Base-by-base conservation (phyloP, 2,113 vertebrate genomes). In the Rhea americana region DNA sequence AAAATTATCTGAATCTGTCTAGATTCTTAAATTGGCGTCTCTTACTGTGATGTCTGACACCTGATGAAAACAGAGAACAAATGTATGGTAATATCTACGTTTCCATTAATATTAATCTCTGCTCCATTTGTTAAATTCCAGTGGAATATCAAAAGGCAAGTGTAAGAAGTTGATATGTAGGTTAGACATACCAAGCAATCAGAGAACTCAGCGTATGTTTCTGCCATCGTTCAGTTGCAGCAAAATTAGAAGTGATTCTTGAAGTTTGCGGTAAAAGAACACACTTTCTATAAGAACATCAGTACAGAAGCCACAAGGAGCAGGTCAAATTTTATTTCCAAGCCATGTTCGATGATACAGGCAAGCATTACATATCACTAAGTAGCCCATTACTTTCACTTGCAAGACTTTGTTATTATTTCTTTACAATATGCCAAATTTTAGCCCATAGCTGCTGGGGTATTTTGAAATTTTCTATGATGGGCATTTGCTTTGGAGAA, bases 1-100 rank as follows among this genome's bases (percentile, higher is more conserved):
- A 45, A 92, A 95, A 94, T 94, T 80, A 93, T 77, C 91, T 82
- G 85, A 96, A 95, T 94, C 89, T 94, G 92, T 89, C 84, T 91
- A 94, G 78, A 92, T 95, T 89, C 78, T 87, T 87, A 89, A 87
- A 76, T n/a, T 89, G 84, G 91, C 53, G 53, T 93, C 94, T 94
- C 41, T 93, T 71, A 55, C 65, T 83, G 28, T 73, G 77, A 51
- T 90, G 92, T 91, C 94, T 96, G 81, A 93, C 93, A 95, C 48
- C 17, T 75, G 89, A 96, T 68, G 86, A 84, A 94, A 96, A 92
- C 80, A 82, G 62, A 95, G 61, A 90, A 92, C 48, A 96, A 94
- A 96, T 93, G 70, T 48, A 93, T 94, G 94, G 58, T 93, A 96
- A 96, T 96, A 79, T 87, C 30, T 66, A 25, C 16, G 70, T 93